phyloP scores from a whole-genome alignment of 92 coral and sea anemone species.

The Phenganax marumi region DNA sequence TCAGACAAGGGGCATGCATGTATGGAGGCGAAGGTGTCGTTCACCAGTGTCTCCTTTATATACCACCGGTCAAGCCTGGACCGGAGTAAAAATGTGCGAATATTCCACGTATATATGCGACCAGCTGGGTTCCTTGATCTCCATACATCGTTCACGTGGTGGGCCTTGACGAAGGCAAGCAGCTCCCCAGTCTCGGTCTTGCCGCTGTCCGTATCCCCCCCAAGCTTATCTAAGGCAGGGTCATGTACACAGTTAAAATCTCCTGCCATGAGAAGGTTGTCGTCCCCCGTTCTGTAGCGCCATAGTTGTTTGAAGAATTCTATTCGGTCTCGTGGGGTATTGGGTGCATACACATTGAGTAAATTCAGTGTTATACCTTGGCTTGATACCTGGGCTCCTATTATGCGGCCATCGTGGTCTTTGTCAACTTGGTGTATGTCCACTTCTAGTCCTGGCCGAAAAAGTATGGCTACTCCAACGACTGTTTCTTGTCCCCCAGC shows the following conservation, averaged over 20 bases:
- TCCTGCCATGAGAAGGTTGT: constrained; percentile 18
- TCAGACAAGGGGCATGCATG: background rate
- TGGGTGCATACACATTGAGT: constrained; percentile 48
- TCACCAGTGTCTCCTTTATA: background rate
- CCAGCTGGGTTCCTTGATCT: background rate
- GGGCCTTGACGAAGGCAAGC: background rate
- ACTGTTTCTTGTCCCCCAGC: background rate
- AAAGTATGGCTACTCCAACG: background rate
- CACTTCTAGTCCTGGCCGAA: background rate
- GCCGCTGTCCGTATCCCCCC: background rate
- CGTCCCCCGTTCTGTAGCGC: background rate
- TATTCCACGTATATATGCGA: background rate
- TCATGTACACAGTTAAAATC: constrained; percentile 48
- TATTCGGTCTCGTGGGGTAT: constrained; percentile 1
- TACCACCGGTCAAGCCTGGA: background rate
- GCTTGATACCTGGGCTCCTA: background rate
- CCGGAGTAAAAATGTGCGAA: background rate
- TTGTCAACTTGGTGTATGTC: background rate
- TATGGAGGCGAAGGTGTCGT: background rate
- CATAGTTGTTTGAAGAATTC: constrained; percentile 17
- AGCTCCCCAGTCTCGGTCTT: background rate
- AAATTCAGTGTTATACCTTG: background rate
- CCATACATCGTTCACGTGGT: background rate
- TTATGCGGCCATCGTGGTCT: constrained; percentile 20
- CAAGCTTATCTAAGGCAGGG: constrained; percentile 24